Evolutionary conservation across 2,113 vertebrate genomes (phyloP).

Genomic region (Taurulus bubalis): DNA sequence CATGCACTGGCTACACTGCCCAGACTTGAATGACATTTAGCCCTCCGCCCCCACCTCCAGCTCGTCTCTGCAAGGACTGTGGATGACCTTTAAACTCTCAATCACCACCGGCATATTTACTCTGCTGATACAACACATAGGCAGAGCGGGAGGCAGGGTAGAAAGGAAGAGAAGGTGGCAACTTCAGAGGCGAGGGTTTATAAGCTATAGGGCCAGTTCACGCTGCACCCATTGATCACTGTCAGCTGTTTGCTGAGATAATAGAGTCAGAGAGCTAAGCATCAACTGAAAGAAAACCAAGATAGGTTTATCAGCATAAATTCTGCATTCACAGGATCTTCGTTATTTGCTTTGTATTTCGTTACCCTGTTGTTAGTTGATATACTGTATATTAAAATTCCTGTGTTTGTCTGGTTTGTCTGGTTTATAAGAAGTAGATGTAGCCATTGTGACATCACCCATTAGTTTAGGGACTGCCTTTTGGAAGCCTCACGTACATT

Average conservation of each 20-base stretch:
- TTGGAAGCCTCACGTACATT: background rate
- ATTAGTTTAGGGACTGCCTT: background rate
- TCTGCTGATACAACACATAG: slow-evolving; percentile 59
- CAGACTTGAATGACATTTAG: slow-evolving; percentile 67
- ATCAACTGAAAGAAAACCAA: slow-evolving; percentile 9
- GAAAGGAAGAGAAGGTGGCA: slow-evolving; percentile 18
- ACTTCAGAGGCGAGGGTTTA: slow-evolving; percentile 27
- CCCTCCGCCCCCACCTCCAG: slow-evolving; percentile 1
- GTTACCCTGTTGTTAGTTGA: background rate
- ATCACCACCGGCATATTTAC: slow-evolving; percentile 56
- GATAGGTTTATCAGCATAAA: background rate
- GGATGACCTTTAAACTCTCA: slow-evolving; percentile 68
- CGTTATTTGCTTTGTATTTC: slow-evolving; percentile 1
- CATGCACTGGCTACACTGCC: slow-evolving; percentile 24
- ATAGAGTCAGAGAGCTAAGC: slow-evolving; percentile 10
- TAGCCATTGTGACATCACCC: background rate
- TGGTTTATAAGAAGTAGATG: background rate
- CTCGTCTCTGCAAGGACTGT: slow-evolving; percentile 42
- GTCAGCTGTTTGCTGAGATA: slow-evolving; percentile 44
- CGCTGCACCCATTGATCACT: slow-evolving; percentile 40
- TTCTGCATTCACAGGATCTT: background rate
- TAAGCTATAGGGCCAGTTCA: slow-evolving; percentile 30
- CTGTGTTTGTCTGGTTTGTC: background rate
- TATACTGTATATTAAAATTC: background rate
- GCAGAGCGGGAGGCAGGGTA: slow-evolving; percentile 4